Base-by-base conservation (phyloP, 2,113 vertebrate species). In the Leptocoma aspasia region DNA sequence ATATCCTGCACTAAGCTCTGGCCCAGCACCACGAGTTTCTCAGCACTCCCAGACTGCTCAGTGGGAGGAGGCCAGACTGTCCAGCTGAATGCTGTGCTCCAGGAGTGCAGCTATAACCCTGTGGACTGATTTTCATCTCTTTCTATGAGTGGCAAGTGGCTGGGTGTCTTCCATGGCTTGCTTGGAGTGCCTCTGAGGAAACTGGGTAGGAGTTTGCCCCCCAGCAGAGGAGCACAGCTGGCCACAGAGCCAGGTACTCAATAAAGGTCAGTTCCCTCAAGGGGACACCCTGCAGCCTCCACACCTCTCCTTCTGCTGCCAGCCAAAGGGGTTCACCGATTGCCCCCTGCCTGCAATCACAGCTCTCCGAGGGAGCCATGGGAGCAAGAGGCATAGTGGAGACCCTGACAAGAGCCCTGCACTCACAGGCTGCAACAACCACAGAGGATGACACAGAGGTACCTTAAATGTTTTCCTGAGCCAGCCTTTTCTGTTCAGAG, bases 1-100 rank as follows among this genome's bases (percentile, higher is more conserved):
- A 2, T 6, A 21, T 5, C 22, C 37, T 41, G 37, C 50, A 10
- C 41, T 73, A 16, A 64, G 14, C 54, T 39, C 49, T 52, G 33
- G 15, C 27, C 24, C 50, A 70, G 77, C 72, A 64, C 6, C 84
- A 26, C 0, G 1, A 57, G 14, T 26, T 52, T n/a, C 54, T 63
- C 53, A 81, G 31, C 0, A 0, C 17, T 73, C n/a, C 37, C 26
- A 28, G 37, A 37, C 50, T 50, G 27, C 64, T 81, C 1, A 0
- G 7, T 56, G 31, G 1, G 3, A 78, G 41, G 31, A 33, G 24
- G 22, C 5, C 42, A 26, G 50, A 3, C 19, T 24, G 27, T 10
- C 56, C 17, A 26, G 28, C 22, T 57, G 42, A 26, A 15, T 69
- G 28, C 28, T 81, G 12, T 49, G 28, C 78, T 60, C 64, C 82